Conservation (phyloP, 2,888 invertebrate species). For the Lepidocyrtoides sp. region DNA sequence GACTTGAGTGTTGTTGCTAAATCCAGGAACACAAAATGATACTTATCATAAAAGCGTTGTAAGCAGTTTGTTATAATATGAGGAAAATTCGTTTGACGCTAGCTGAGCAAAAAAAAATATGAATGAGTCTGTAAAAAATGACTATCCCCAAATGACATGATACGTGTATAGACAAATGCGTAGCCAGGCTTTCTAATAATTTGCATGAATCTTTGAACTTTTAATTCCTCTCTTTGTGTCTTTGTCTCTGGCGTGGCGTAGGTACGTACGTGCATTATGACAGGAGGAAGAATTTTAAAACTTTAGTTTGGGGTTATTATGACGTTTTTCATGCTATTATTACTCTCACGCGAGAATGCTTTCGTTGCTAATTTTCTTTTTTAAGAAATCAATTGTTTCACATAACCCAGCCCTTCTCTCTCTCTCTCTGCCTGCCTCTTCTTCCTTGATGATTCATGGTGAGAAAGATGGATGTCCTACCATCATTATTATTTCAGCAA, state of each 20-base stretch:
- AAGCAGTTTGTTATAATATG: constrained; percentile 7
- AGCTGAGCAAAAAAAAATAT: background rate
- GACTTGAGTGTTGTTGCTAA: constrained; percentile 56
- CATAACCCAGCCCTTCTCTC: constrained; percentile 60
- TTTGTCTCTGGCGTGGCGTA: no score
- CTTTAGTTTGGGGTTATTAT: constrained; percentile 25
- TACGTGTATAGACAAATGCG: constrained; percentile 18
- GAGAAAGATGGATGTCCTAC: constrained; percentile 34
- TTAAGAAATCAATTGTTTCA: constrained; percentile 73
- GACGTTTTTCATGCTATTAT: constrained; percentile 18
- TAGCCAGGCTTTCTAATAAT: constrained; percentile 75
- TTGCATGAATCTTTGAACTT: constrained; percentile 79
- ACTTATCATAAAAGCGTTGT: constrained; percentile 41
- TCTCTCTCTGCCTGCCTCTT: constrained; percentile 33
- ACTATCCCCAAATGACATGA: constrained; percentile 27
- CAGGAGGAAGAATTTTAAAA: background rate
- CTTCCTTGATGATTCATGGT: constrained; percentile 39
- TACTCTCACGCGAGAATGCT: constrained; percentile 44
- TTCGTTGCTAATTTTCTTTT: constrained; percentile 68
- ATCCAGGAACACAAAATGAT: constrained; percentile 73
- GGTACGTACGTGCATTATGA: background rate
- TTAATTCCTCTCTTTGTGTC: constrained; percentile 61
- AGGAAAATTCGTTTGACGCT: constrained; percentile 37
- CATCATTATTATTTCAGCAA: background rate
- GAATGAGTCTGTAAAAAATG: constrained; percentile 35